These are phyloP conservation scores for Gymnarchus niloticus DNA, from an alignment of 2,113 vertebrate species.

Conservation along the genomic window DNA sequence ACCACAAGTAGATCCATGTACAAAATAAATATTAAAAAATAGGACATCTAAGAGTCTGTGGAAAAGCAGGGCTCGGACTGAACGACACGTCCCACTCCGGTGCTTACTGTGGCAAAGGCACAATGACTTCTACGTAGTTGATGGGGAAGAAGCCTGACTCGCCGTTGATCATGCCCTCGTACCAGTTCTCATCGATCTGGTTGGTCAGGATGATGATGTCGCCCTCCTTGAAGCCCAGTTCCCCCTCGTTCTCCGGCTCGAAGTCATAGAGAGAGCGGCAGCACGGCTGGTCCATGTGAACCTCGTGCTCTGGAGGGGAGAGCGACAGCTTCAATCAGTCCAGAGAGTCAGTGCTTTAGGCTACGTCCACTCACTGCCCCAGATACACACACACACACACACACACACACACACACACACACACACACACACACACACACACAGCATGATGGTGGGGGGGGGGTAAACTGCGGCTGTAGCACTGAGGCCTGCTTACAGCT, in stretches of 20 bases:
- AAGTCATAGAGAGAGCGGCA: slow-evolving; percentile 89
- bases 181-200: slow-evolving; percentile 96
- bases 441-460: background rate
- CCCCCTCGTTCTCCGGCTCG: slow-evolving; percentile 87
- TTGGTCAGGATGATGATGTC: slow-evolving; percentile 89
- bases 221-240: slow-evolving; percentile 92
- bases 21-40: slow-evolving; percentile 76
- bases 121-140: slow-evolving; percentile 85
- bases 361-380: too few species aligned
- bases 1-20: slow-evolving; percentile 42
- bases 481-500: slow-evolving; percentile 41
- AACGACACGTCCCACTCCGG: slow-evolving; percentile 55
- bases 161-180: slow-evolving; percentile 80
- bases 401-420: background rate
- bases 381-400: background rate
- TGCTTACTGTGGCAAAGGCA: slow-evolving; percentile 80
- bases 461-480: slow-evolving; percentile 33
- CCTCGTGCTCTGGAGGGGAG: slow-evolving; percentile 64
- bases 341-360: too few species aligned
- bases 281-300: slow-evolving; percentile 79
- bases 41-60: slow-evolving; percentile 63
- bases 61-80: slow-evolving; percentile 63
- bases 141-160: slow-evolving; percentile 92
- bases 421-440: background rate
- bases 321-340: background rate